These are phyloP conservation scores for Ia io DNA, from an alignment of 2,113 vertebrate species.

Conservation along the genomic window DNA sequence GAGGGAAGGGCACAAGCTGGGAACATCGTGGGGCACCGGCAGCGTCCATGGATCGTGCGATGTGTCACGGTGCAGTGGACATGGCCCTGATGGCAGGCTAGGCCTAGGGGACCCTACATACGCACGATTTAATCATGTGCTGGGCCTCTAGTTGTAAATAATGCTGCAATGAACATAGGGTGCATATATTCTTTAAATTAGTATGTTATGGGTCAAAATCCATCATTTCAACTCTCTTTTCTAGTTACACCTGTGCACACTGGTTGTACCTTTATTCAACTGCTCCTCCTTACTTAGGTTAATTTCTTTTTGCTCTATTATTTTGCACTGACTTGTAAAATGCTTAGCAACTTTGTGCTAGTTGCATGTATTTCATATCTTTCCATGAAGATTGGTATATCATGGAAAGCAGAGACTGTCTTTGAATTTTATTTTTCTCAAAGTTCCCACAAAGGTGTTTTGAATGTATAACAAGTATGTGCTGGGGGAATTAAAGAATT, in stretches of 20 bases:
- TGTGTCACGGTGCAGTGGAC: too few species aligned
- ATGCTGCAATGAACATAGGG: neutral
- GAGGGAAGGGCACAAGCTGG: too few species aligned
- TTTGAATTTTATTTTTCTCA: constrained; percentile 14
- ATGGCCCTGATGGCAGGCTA: too few species aligned
- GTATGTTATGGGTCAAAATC: neutral
- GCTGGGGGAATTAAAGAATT: neutral
- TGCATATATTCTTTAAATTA: neutral
- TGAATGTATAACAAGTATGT: neutral
- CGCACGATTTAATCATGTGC: too few species aligned
- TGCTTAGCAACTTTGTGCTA: neutral
- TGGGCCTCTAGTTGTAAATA: neutral
- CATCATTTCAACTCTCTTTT: neutral
- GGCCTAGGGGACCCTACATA: too few species aligned
- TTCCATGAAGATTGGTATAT: neutral
- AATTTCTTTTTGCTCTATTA: neutral
- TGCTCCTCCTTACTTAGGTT: neutral
- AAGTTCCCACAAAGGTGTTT: neutral
- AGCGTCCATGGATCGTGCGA: too few species aligned
- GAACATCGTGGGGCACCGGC: fast-evolving
- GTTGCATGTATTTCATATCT: neutral
- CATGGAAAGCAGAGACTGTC: neutral
- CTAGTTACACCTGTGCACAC: neutral
- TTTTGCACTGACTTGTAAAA: neutral
- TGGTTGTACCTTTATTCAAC: neutral